Conservation (phyloP, 2,797 vertebrate genomes). For the Sebastes cheni region DNA sequence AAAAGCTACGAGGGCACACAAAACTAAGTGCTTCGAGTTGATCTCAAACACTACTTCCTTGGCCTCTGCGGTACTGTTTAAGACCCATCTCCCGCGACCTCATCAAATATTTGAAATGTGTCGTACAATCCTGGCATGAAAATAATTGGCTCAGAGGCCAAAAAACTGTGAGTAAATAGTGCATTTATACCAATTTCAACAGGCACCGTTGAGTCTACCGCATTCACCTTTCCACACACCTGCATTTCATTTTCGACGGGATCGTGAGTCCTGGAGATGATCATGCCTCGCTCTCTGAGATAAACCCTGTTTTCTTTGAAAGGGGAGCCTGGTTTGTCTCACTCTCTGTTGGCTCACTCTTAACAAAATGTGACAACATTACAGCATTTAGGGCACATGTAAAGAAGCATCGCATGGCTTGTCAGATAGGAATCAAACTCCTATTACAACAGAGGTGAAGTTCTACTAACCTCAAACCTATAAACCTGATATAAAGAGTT, state of each 20-base stretch:
- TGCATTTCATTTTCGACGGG: conserved; percentile 24
- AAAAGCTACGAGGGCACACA: not conserved
- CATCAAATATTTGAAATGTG: conserved; percentile 14
- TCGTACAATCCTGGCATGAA: conserved; percentile 4
- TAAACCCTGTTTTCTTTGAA: conserved; percentile 3
- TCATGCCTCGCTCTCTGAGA: conserved; percentile 22
- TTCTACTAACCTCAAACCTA: not conserved
- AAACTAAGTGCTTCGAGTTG: not conserved
- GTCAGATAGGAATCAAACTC: not conserved
- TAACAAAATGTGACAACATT: conserved; percentile 5
- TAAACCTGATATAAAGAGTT: conserved; percentile 4
- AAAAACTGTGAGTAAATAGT: not conserved
- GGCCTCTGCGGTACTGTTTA: not conserved
- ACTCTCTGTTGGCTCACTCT: not conserved
- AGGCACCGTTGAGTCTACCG: not conserved
- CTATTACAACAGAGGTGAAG: not conserved
- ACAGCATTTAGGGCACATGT: not conserved
- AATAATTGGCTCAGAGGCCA: conserved; percentile 5
- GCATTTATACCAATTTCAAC: not conserved
- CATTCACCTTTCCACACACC: conserved; percentile 27
- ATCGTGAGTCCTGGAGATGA: conserved; percentile 15
- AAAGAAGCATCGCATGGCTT: not conserved
- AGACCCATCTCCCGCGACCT: not conserved
- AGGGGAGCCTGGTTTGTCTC: not conserved
- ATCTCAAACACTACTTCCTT: not conserved